phyloP scores from a whole-genome alignment of 2,113 vertebrate genomes.

The Oplegnathus fasciatus region DNA sequence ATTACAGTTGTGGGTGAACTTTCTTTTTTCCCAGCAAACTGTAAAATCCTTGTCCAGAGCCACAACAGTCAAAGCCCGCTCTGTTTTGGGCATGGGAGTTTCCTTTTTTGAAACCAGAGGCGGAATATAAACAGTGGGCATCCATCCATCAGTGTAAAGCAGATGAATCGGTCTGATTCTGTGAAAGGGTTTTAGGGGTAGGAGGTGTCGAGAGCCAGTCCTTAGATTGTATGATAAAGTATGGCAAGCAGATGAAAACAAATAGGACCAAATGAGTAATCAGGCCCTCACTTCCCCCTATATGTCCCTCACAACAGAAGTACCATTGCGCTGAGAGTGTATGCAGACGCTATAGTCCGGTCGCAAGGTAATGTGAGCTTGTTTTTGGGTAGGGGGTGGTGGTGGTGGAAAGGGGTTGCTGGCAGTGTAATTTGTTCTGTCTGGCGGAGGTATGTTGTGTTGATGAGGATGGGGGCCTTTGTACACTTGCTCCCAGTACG shows the following conservation, averaged over 20 bases:
- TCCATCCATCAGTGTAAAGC: conserved; percentile 76
- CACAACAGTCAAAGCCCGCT: conserved; percentile 56
- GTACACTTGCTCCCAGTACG: conserved; percentile 60
- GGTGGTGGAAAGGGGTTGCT: conserved; percentile 9
- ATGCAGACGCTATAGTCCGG: conserved; percentile 48
- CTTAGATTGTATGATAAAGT: conserved; percentile 75
- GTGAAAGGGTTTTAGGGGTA: background rate
- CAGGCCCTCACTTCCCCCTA: conserved; percentile 34
- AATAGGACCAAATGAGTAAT: conserved; percentile 78
- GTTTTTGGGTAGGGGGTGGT: conserved; percentile 36
- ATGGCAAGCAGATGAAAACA: conserved; percentile 74
- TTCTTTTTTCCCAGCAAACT: conserved; percentile 11
- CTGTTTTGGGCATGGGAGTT: conserved; percentile 53
- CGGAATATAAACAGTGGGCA: conserved; percentile 39
- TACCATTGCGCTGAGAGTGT: conserved; percentile 37
- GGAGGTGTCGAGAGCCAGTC: conserved; percentile 37
- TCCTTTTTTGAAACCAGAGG: conserved; percentile 59
- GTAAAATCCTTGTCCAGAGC: conserved; percentile 32
- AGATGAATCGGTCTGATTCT: conserved; percentile 75
- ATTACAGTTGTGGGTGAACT: background rate
- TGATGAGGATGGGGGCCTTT: conserved; percentile 63
- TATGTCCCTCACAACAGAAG: conserved; percentile 43
- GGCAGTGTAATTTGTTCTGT: conserved; percentile 77
- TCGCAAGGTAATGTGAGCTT: conserved; percentile 65
- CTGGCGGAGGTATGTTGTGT: conserved; percentile 69